A percentile compares a stretch with the other conserved stretches of the same genome.
Conservation (phyloP, 2,797 vertebrate species). For the Graptemys geographica region DNA sequence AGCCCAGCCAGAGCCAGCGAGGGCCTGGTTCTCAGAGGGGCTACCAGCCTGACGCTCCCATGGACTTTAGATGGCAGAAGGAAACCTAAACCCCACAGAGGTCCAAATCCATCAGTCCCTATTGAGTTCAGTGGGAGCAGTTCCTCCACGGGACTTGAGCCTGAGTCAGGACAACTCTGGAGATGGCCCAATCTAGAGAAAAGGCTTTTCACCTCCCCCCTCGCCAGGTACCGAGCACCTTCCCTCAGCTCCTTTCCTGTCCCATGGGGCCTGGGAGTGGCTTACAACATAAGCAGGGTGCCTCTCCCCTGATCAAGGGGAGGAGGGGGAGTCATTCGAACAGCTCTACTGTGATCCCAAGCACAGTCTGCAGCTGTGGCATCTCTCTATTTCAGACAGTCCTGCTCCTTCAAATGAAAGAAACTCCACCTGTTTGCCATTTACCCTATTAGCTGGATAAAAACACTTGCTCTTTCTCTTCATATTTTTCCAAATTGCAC, state of each 20-base stretch:
- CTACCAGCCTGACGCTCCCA: neutral
- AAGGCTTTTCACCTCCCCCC: neutral
- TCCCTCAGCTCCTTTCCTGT: neutral
- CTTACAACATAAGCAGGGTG: neutral
- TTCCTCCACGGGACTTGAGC: neutral
- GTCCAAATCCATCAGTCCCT: neutral
- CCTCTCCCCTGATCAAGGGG: neutral
- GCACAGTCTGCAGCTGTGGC: neutral
- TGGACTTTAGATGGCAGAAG: neutral
- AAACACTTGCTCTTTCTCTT: constrained; percentile 50
- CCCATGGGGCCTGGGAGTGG: neutral
- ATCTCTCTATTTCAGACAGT: neutral
- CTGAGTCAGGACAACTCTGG: neutral
- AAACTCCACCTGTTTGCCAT: neutral
- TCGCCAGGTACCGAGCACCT: neutral
- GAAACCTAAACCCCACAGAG: neutral
- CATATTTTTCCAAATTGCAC: constrained; percentile 19
- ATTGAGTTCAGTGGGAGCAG: neutral
- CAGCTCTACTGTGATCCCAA: neutral
- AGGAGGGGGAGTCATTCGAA: neutral
- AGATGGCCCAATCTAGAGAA: neutral
- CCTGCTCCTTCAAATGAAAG: neutral
- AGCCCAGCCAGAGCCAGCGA: neutral
- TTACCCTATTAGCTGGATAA: constrained; percentile 2
- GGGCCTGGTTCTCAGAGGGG: neutral